Conservation (phyloP, 2,113 vertebrate genomes). For the Percina caprodes region DNA sequence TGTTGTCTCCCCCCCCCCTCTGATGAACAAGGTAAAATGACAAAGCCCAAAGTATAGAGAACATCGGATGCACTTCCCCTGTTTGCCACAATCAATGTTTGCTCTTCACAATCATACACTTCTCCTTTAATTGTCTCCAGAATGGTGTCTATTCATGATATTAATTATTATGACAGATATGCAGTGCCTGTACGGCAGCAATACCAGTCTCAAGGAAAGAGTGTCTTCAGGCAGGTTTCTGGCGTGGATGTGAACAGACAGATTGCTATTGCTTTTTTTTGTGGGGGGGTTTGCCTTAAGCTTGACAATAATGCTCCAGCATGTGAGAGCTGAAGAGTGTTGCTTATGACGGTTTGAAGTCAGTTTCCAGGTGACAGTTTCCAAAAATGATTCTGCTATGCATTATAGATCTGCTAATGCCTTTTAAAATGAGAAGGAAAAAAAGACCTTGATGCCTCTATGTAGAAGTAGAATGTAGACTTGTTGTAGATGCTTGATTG, state of each 20-base stretch:
- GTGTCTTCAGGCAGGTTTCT: constrained; percentile 21
- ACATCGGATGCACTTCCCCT: constrained; percentile 26
- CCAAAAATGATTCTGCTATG: constrained; percentile 88
- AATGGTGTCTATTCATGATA: neutral
- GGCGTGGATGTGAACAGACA: neutral
- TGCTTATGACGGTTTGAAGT: constrained; percentile 82
- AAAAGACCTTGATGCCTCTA: constrained; percentile 90
- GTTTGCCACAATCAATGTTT: constrained; percentile 39
- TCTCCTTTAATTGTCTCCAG: neutral
- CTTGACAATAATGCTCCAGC: constrained; percentile 75
- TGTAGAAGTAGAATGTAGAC: constrained; percentile 86
- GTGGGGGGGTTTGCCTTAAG: constrained; percentile 69
- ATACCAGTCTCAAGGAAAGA: constrained; percentile 34
- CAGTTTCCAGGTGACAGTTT: constrained; percentile 69
- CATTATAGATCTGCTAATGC: constrained; percentile 94
- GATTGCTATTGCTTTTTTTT: constrained; percentile 62
- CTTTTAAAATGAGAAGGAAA: constrained; percentile 83
- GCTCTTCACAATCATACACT: constrained; percentile 45
- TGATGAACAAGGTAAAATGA: constrained; percentile 23
- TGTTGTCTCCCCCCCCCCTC: neutral
- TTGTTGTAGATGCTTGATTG: constrained; percentile 78
- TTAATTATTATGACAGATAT: constrained; percentile 16
- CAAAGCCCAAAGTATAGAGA: constrained; percentile 35
- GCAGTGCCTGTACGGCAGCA: constrained; percentile 55
- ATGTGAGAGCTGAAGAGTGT: constrained; percentile 68